These are phyloP conservation scores for Toxostoma redivivum DNA, from an alignment of 2,113 vertebrate genomes.

Conservation along the genomic window DNA sequence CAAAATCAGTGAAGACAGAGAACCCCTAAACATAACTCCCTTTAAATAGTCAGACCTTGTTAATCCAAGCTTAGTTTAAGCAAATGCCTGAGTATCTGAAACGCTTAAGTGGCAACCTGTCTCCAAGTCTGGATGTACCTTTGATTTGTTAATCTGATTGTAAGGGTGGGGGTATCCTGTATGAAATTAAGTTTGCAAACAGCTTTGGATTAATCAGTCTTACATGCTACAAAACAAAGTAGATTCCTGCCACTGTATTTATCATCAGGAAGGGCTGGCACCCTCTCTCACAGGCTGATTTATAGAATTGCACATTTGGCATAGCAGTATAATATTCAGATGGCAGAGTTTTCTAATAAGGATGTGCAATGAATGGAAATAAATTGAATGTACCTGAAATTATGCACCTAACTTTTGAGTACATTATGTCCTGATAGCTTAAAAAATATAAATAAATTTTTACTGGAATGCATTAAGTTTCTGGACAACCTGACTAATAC, in stretches of 20 bases:
- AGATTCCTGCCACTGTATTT: slow-evolving; percentile 43
- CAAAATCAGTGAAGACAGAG: slow-evolving; percentile 54
- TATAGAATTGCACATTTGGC: slow-evolving; percentile 47
- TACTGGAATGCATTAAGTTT: background rate
- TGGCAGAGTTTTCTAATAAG: slow-evolving; percentile 21
- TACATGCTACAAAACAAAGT: slow-evolving; percentile 47
- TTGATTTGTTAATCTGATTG: slow-evolving; percentile 65
- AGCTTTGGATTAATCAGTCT: slow-evolving; percentile 57
- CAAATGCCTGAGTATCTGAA: slow-evolving; percentile 45
- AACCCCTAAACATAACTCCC: slow-evolving; percentile 53
- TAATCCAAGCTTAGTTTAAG: slow-evolving; percentile 68
- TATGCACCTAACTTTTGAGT: background rate
- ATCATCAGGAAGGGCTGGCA: slow-evolving; percentile 26
- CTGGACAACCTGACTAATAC: background rate
- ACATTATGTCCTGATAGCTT: background rate
- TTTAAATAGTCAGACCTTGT: slow-evolving; percentile 63
- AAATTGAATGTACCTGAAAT: slow-evolving; percentile 28
- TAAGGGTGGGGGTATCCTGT: slow-evolving; percentile 11
- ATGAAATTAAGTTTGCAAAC: slow-evolving; percentile 59
- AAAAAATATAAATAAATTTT: background rate
- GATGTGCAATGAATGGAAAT: slow-evolving; percentile 33
- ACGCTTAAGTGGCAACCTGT: slow-evolving; percentile 54
- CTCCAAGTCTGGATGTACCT: slow-evolving; percentile 47
- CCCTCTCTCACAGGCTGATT: slow-evolving; percentile 9
- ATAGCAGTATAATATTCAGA: slow-evolving; percentile 6